Percentiles rank a stretch among this genome's conserved stretches.
These are phyloP conservation scores for Lordiphosa fenestrarum DNA, from an alignment of 2,888 invertebrate genomes.

Conservation along the genomic window DNA sequence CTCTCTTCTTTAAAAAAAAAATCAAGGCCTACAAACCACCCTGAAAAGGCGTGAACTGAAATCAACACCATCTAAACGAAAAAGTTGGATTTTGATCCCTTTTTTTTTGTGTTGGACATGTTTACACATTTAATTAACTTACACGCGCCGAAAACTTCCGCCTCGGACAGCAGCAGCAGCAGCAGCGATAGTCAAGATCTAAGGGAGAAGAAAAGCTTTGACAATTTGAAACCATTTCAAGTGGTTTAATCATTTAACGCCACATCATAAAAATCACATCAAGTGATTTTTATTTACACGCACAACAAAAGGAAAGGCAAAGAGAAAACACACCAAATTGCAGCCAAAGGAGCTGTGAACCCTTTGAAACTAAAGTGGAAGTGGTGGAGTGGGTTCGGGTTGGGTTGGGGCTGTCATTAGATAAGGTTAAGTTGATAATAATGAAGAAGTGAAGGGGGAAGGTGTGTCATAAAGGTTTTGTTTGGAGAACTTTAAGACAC, in stretches of 20 bases:
- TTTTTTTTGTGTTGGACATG: slow-evolving; percentile 62
- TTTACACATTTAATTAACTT: slow-evolving; percentile 76
- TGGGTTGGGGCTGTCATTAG: slow-evolving; percentile 12
- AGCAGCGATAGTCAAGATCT: slow-evolving; percentile 30
- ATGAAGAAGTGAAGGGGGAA: neutral
- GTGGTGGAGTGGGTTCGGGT: slow-evolving; percentile 14
- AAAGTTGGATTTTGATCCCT: slow-evolving; percentile 29
- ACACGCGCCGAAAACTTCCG: slow-evolving; percentile 67
- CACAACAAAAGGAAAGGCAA: slow-evolving; percentile 42
- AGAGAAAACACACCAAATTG: slow-evolving; percentile 14
- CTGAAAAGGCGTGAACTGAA: slow-evolving; percentile 48
- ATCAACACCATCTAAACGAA: slow-evolving; percentile 53
- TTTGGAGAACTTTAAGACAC: too few relatives aligned
- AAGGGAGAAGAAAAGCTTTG: slow-evolving; percentile 42
- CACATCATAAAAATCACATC: slow-evolving; percentile 75
- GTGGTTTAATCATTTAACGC: slow-evolving; percentile 77
- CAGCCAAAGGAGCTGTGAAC: slow-evolving; percentile 22
- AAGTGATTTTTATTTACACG: slow-evolving; percentile 71
- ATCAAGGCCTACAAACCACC: slow-evolving; percentile 13
- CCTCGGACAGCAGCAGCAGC: slow-evolving; percentile 10
- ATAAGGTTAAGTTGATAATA: slow-evolving; percentile 27
- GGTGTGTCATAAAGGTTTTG: too few relatives aligned
- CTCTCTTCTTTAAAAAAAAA: slow-evolving; percentile 2
- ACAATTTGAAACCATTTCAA: slow-evolving; percentile 75
- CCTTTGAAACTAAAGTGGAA: slow-evolving; percentile 55